Evolutionary conservation across 2,113 vertebrate genomes (phyloP).

Genomic region (Falco punctatus): DNA sequence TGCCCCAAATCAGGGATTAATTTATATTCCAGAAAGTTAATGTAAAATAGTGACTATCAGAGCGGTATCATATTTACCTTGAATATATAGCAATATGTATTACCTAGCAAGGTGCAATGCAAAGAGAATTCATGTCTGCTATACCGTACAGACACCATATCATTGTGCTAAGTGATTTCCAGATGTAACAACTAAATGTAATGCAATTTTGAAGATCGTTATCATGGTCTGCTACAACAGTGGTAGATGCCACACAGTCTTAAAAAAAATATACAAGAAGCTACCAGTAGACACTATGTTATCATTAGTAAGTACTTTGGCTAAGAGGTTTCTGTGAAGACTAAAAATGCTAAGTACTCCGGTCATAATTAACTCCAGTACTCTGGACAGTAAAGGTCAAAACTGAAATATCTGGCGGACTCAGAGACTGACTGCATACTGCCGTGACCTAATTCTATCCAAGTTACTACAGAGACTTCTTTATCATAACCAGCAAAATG

Average conservation of each 20-base stretch:
- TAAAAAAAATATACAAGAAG: not conserved
- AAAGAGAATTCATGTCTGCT: not conserved
- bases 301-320: not conserved
- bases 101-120: not conserved
- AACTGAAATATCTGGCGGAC: slow-evolving; percentile 47
- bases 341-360: not conserved
- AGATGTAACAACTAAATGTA: not conserved
- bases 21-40: not conserved
- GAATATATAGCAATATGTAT: not conserved
- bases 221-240: not conserved
- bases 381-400: slow-evolving; percentile 43
- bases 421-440: not conserved
- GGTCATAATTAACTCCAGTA: not conserved
- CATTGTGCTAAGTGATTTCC: not conserved
- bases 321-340: not conserved
- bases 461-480: slow-evolving; percentile 50
- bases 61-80: not conserved
- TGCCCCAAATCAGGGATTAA: not conserved
- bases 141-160: too few relatives aligned
- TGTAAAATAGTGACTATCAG: not conserved
- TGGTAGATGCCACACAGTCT: not conserved
- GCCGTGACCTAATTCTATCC: slow-evolving; percentile 51
- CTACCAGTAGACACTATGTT: not conserved
- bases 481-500: slow-evolving; percentile 29
- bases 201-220: not conserved